Conservation (phyloP, 2,888 invertebrate species). For the Eupithecia abbreviata region DNA sequence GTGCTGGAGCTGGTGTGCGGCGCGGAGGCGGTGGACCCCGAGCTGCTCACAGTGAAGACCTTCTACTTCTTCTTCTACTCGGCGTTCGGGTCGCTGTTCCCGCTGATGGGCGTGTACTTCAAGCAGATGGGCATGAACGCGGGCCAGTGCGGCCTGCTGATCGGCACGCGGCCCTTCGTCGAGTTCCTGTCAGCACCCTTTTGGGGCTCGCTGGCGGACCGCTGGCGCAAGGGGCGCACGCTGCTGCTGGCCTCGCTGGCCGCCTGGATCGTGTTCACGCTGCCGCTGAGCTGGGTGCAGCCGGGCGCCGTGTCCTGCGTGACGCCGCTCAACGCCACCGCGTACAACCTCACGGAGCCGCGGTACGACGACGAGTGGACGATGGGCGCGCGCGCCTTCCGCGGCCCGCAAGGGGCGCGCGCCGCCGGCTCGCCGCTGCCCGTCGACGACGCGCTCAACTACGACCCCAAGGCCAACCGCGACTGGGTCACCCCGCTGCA, state of each 20-base stretch:
- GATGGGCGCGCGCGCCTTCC: constrained; percentile 56
- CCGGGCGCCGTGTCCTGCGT: constrained; percentile 97
- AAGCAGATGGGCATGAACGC: constrained; percentile 99
- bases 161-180: constrained; percentile 97
- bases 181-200: constrained; percentile 99
- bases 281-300: constrained; percentile 97
- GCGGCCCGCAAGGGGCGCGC: constrained; percentile 57
- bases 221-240: constrained; percentile 93
- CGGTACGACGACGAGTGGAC: constrained; percentile 73
- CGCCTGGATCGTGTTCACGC: constrained; percentile 98
- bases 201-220: constrained; percentile 97
- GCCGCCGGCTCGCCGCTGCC: constrained; percentile 87
- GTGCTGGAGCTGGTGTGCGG: constrained; percentile 92
- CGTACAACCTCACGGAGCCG: constrained; percentile 86
- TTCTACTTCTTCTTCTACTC: constrained; percentile 99
- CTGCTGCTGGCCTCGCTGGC: constrained; percentile 94
- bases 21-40: constrained; percentile 91
- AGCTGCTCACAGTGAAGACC: constrained; percentile 96
- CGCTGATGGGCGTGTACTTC: constrained; percentile 99
- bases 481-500: constrained; percentile 95
- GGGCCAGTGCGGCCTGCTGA: constrained; percentile 95
- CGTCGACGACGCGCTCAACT: constrained; percentile 90
- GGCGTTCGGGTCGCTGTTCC: constrained; percentile 98
- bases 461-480: constrained; percentile 86
- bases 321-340: constrained; percentile 79